Percentiles rank a stretch among this genome's conserved stretches.
Evolutionary conservation across 2,113 vertebrate species (phyloP).

Genomic region (Lutjanus erythropterus): DNA sequence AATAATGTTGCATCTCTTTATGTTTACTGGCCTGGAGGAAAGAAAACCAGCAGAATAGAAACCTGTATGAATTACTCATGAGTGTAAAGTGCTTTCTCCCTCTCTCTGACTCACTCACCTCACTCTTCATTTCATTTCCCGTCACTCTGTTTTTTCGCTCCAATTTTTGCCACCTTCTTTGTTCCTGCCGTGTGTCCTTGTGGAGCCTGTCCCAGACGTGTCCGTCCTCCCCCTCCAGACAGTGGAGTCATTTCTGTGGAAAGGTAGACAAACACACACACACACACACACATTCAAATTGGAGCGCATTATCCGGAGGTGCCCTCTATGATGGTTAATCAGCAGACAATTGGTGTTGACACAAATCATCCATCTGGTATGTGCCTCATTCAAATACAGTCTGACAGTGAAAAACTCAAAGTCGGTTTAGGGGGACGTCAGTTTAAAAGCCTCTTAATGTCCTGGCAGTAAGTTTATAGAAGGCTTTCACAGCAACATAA

Average conservation of each 20-base stretch:
- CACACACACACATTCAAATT: slow-evolving; percentile 34
- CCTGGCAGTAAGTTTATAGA: slow-evolving; percentile 20
- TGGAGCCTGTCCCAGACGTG: slow-evolving; percentile 52
- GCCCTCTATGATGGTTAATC: slow-evolving; percentile 59
- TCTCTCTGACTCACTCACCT: background rate
- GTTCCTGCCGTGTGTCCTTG: slow-evolving; percentile 46
- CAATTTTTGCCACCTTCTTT: slow-evolving; percentile 29
- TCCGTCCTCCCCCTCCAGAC: slow-evolving; percentile 64
- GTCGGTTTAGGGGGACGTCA: background rate
- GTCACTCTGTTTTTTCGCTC: background rate
- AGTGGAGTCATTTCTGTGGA: slow-evolving; percentile 39
- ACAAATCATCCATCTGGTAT: slow-evolving; percentile 47
- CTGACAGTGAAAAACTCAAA: background rate
- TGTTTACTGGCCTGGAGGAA: slow-evolving; percentile 66
- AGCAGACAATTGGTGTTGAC: slow-evolving; percentile 55
- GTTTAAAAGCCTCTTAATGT: slow-evolving; percentile 21
- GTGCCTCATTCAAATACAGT: slow-evolving; percentile 25
- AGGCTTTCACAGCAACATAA: slow-evolving; percentile 8
- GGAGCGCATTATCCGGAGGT: slow-evolving; percentile 54
- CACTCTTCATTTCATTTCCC: slow-evolving; percentile 11
- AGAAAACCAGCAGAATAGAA: slow-evolving; percentile 60
- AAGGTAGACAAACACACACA: slow-evolving; percentile 51
- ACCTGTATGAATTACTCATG: slow-evolving; percentile 75
- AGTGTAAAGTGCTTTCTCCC: slow-evolving; percentile 60
- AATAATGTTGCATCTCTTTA: slow-evolving; percentile 71